Evolutionary conservation across 2,888 invertebrate species (phyloP).

Genomic region (Melitaea athalia): DNA sequence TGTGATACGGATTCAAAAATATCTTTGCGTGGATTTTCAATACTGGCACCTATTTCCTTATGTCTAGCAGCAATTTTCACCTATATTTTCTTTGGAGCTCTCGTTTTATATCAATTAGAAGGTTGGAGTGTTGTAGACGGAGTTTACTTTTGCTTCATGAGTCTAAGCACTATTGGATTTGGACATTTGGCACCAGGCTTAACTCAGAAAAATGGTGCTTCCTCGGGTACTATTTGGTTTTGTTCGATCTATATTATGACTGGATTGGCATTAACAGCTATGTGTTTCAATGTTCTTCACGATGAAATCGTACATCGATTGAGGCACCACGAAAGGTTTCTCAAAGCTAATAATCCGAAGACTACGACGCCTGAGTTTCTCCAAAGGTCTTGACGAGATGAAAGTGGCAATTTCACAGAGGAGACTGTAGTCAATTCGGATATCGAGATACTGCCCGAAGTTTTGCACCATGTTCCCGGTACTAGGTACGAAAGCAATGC

Average conservation of each 20-base stretch:
- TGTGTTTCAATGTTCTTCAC: constrained; percentile 89
- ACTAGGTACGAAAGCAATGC: constrained; percentile 66
- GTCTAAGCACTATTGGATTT: constrained; percentile 95
- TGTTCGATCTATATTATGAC: constrained; percentile 94
- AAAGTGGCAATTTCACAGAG: constrained; percentile 68
- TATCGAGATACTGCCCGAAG: constrained; percentile 74
- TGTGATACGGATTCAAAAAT: constrained; percentile 86
- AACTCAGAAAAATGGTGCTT: constrained; percentile 74
- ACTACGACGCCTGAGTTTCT: constrained; percentile 71
- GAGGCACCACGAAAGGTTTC: constrained; percentile 81
- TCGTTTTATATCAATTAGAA: constrained; percentile 94
- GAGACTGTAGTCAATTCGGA: constrained; percentile 72
- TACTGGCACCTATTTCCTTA: constrained; percentile 93
- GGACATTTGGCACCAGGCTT: constrained; percentile 91
- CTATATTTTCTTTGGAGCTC: constrained; percentile 95
- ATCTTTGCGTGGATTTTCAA: constrained; percentile 87
- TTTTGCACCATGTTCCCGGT: constrained; percentile 71
- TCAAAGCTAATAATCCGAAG: constrained; percentile 68
- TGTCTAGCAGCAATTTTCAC: constrained; percentile 94
- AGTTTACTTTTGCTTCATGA: constrained; percentile 97
- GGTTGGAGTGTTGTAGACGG: constrained; percentile 96
- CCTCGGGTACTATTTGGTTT: constrained; percentile 91
- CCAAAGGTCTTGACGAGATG: constrained; percentile 78
- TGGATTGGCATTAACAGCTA: constrained; percentile 93
- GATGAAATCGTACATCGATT: constrained; percentile 93